These are phyloP conservation scores for Delphinus delphis DNA, from an alignment of 2,113 vertebrate species.

Conservation along the genomic window DNA sequence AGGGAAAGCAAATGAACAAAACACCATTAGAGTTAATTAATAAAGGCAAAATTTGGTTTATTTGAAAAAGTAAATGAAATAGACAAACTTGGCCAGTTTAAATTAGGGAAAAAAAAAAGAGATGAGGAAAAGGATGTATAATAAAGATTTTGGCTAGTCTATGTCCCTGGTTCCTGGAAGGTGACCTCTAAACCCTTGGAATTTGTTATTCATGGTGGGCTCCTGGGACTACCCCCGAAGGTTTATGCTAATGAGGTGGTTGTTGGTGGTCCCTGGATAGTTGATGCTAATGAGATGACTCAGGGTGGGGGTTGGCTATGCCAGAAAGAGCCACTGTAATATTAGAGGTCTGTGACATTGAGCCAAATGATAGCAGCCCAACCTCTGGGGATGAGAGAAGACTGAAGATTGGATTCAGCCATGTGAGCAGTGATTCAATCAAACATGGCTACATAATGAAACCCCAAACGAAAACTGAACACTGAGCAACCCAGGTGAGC, in stretches of 20 bases:
- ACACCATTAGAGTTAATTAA: not conserved
- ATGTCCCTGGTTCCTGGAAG: not conserved
- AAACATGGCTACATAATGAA: not conserved
- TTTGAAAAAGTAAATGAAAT: not conserved
- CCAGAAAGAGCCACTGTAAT: not conserved
- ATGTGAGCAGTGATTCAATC: not conserved
- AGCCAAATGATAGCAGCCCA: not conserved
- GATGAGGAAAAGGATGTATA: not conserved
- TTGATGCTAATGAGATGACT: too few relatives aligned
- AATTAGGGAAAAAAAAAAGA: not conserved
- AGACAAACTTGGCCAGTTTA: not conserved
- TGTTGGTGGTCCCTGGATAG: not conserved
- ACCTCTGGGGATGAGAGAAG: not conserved
- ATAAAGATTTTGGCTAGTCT: not conserved
- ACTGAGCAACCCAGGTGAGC: not conserved
- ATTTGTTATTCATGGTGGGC: not conserved
- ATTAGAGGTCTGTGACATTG: not conserved
- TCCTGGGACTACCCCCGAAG: not conserved
- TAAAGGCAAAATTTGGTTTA: not conserved
- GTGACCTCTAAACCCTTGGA: not conserved
- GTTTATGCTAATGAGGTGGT: not conserved
- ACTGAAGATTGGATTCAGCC: not conserved
- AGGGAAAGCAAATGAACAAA: not conserved
- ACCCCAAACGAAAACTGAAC: not conserved
- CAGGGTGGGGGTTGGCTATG: too few relatives aligned